Evolutionary conservation across 2,113 vertebrate genomes (phyloP).

Genomic region (Rutilus rutilus): DNA sequence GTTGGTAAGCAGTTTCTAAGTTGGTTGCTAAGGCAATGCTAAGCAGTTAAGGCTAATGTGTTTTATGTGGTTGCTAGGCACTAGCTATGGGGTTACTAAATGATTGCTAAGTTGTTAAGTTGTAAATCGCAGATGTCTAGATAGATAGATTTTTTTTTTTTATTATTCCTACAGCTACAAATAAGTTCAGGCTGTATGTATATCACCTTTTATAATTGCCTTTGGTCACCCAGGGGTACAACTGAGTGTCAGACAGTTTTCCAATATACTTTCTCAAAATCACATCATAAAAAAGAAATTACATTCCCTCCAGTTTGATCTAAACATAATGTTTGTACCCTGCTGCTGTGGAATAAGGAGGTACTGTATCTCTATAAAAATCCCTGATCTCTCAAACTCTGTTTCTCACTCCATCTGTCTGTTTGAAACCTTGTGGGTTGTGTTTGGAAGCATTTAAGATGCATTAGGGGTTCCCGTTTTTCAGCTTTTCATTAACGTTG

Average conservation of each 20-base stretch:
- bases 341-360: slow-evolving; percentile 6
- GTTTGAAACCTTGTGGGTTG: slow-evolving; percentile 10
- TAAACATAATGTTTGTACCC: slow-evolving; percentile 20
- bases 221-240: slow-evolving; percentile 7
- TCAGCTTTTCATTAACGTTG: slow-evolving; percentile 17
- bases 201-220: not conserved
- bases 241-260: slow-evolving; percentile 5
- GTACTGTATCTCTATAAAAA: not conserved
- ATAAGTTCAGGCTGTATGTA: not conserved
- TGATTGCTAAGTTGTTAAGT: not conserved
- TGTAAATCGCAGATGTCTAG: not conserved
- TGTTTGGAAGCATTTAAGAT: slow-evolving; percentile 1
- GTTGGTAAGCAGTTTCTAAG: not conserved
- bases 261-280: not conserved
- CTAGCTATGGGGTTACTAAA: not conserved
- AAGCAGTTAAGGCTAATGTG: not conserved
- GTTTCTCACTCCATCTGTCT: slow-evolving; percentile 14
- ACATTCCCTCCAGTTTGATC: not conserved
- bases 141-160: not conserved
- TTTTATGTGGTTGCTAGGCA: slow-evolving; percentile 1
- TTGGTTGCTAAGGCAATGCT: not conserved
- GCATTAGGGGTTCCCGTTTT: not conserved
- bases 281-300: not conserved
- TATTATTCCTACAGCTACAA: not conserved
- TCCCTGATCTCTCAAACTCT: not conserved